Base-by-base conservation (phyloP, 2,113 vertebrate species). In the Phalacrocorax aristotelis region DNA sequence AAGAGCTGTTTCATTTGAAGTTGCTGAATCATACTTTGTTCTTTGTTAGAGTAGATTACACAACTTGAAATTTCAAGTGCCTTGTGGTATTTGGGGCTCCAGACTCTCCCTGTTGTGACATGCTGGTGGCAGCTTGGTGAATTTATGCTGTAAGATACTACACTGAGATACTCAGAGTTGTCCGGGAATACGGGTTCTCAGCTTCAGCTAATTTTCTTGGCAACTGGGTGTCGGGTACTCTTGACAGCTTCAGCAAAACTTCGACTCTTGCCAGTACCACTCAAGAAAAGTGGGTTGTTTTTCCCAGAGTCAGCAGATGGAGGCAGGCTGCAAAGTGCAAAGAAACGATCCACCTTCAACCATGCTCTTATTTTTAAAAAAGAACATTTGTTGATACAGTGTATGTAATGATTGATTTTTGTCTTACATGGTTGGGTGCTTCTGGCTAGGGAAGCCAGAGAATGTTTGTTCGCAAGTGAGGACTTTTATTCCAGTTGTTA, bases 11-110 rank as follows among this genome's bases (percentile, higher is more conserved):
- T 79, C 3, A 2, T 75, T 87, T 81, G 30, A 74, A 83, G 77
- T 13, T 95, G 92, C 90, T 87, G 92, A 91, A 82, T 95, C 65
- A 82, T 84, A 22, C 40, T 9, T 13, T 3, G 57, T 48, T 92
- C 65, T 54, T 88, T 58, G n/a, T 89, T 79, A 82, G 25, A 61
- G 40, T 2, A 74, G 26, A 44, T 89, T 26, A 78, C 27, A 32
- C 51, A 83, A 32, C 34, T 78, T 66, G 65, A 55, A 42, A 27
- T 52, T 86, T 77, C 34, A 58, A 76, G 16, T 57, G 40, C 48
- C 18, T 38, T 0, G 5, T 65, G 58, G 34, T 84, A 10, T 55
- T 38, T 71, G 51, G 52, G 64, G 27, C 90, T 91, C 14, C 51
- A 30, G 3, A 74, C 75, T 68, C 14, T 86, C 22, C 38, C n/a